Evolutionary conservation across 2,113 vertebrate genomes (phyloP).

Genomic region (Apeltes quadracus): DNA sequence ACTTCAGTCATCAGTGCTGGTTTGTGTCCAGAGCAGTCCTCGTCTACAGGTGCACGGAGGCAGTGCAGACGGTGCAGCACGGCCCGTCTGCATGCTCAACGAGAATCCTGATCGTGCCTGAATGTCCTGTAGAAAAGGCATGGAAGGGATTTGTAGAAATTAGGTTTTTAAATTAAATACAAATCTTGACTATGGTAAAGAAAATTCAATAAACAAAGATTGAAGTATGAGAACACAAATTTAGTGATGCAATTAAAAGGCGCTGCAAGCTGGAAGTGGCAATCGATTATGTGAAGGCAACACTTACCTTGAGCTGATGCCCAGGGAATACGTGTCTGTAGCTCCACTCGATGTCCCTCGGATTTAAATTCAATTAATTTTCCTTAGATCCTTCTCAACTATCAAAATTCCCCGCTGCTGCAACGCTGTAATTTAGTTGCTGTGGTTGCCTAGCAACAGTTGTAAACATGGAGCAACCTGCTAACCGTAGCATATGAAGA

Average conservation of each 20-base stretch:
- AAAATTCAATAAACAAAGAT: neutral
- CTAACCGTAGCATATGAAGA: neutral
- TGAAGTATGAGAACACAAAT: neutral
- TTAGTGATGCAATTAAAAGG: neutral
- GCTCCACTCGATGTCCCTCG: conserved; percentile 89
- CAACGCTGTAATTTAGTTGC: conserved; percentile 84
- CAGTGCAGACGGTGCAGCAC: conserved; percentile 88
- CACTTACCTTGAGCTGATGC: conserved; percentile 86
- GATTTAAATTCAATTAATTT: conserved; percentile 84
- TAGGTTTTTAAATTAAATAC: neutral
- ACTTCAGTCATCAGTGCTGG: conserved; percentile 86
- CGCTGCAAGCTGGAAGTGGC: neutral
- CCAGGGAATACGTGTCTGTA: conserved; percentile 90
- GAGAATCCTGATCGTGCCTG: conserved; percentile 81
- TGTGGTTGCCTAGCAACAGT: conserved; percentile 52
- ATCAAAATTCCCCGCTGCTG: conserved; percentile 82
- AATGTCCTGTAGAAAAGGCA: conserved; percentile 77
- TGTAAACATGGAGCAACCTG: neutral
- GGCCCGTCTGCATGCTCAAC: conserved; percentile 83
- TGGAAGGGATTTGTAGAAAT: neutral
- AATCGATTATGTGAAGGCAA: neutral
- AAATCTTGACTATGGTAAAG: neutral
- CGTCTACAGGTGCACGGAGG: conserved; percentile 83
- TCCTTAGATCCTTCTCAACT: conserved; percentile 80
- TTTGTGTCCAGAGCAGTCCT: conserved; percentile 87